phyloP scores from a whole-genome alignment of 2,888 invertebrate genomes.

The Drosophila picticornis region DNA sequence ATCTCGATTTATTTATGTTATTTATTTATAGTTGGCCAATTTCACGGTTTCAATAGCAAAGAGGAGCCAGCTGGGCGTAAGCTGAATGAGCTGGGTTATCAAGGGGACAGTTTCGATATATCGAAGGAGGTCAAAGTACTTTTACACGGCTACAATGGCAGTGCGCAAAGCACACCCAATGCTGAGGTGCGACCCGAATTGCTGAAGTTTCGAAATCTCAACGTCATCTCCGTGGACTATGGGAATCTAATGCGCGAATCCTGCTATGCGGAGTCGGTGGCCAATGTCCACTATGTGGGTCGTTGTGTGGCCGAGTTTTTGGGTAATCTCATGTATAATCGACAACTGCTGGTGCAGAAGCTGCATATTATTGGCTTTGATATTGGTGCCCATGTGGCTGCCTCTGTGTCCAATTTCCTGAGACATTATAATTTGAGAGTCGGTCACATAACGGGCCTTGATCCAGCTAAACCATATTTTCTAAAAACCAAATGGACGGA shows the following conservation, averaged over 20 bases:
- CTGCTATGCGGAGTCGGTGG: conserved; percentile 87
- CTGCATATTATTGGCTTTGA: conserved; percentile 9
- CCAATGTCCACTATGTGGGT: conserved; percentile 87
- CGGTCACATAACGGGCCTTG: conserved; percentile 87
- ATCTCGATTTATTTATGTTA: not conserved
- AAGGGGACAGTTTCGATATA: not conserved
- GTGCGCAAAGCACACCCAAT: conserved; percentile 87
- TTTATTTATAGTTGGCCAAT: no score
- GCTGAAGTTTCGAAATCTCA: conserved; percentile 86
- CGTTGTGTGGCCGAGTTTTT: conserved; percentile 87
- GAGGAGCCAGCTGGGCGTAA: conserved; percentile 84
- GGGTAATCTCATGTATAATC: not conserved
- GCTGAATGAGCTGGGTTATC: conserved; percentile 62
- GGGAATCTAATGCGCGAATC: conserved; percentile 86
- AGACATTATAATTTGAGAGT: not conserved
- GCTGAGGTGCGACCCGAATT: conserved; percentile 87
- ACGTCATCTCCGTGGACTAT: conserved; percentile 88
- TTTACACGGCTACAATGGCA: conserved; percentile 88
- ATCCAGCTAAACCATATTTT: conserved; percentile 88
- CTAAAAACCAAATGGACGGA: conserved; percentile 84
- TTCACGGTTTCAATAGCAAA: not conserved
- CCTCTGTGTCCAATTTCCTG: not conserved
- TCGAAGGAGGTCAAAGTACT: conserved; percentile 86
- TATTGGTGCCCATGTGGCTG: conserved; percentile 4
- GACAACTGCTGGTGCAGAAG: not conserved